Base-by-base conservation (phyloP, 2,113 vertebrate species). In the Gallinago jamesoni region DNA sequence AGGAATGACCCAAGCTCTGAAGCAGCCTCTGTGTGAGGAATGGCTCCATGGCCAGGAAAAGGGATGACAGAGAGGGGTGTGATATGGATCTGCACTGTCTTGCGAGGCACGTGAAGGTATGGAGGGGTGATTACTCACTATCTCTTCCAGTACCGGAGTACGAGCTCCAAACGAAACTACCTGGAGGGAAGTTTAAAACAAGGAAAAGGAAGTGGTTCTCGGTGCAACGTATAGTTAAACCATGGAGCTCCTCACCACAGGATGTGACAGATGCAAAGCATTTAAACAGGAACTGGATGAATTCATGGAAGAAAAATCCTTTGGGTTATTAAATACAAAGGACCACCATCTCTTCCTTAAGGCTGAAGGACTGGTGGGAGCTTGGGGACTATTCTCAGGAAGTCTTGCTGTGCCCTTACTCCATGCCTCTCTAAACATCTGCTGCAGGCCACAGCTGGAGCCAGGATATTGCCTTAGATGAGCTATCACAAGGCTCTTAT, bases 221-320 rank as follows among this genome's bases (percentile, higher is more conserved):
- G 4, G 33, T 87, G 74, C 66, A 82, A 31, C 0, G 1, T 27
- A 1, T 73, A 28, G 91, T 93, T 96, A 91, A 85, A 50, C 11
- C 1, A 1, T 10, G 87, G 89, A 84, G 63, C 53, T 91, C 33
- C 91, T 72, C 7, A 2, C 87, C 89, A 91, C 95, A 96, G 96
- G 96, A 97, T 96, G 93, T 93, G 87, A 87, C 95, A 94, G 89
- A 91, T 57, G 93, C 43, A 89, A 89, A 74, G 68, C 60, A 6
- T 37, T 96, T 79, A 75, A 89, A 95, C 84, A 94, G 91, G 96
- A 94, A 96, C 89, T 89, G 84, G 23, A 87, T 94, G 93, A 94
- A 96, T 97, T 96, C 66, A 85, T 94, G 91, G 93, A 95, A 96
- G 87, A 96, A 96, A 96, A 95, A 85, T 94, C 91, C 84, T 93